Conservation (phyloP, 2,797 vertebrate genomes). For the Paratrypauchen microcephalus region DNA sequence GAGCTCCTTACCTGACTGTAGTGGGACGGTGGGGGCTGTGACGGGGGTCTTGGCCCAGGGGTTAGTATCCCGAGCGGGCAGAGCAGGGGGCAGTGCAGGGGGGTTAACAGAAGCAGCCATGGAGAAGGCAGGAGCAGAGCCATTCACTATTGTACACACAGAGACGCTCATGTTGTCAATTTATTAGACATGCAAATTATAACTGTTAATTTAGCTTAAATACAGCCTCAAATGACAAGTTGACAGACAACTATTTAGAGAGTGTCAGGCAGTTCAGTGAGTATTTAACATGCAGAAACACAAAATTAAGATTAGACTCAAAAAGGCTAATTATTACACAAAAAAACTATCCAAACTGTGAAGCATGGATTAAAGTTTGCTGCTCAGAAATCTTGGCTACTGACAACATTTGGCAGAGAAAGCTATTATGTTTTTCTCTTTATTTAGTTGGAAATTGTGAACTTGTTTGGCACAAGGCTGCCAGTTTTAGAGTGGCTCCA, state of each 20-base stretch:
- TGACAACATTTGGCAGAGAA: background rate
- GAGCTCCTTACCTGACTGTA: constrained; percentile 79
- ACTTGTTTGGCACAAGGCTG: background rate
- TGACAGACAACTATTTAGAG: constrained; percentile 2
- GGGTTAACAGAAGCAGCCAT: constrained; percentile 79
- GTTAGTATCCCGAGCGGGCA: constrained; percentile 97
- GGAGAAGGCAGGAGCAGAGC: constrained; percentile 86
- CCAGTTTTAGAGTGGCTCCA: background rate
- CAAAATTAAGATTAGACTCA: background rate
- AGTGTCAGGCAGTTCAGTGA: background rate
- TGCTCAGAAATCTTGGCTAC: constrained; percentile 11
- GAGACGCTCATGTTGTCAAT: constrained; percentile 41
- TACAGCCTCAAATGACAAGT: constrained; percentile 16
- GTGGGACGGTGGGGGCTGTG: constrained; percentile 62
- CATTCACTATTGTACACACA: constrained; percentile 90
- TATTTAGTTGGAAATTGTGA: background rate
- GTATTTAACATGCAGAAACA: background rate
- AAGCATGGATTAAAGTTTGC: background rate
- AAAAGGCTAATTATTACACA: constrained; percentile 5
- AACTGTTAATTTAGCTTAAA: constrained; percentile 22
- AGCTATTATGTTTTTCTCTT: background rate
- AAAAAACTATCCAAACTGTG: constrained; percentile 7
- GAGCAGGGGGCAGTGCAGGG: constrained; percentile 76
- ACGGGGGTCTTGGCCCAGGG: constrained; percentile 91
- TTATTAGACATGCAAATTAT: constrained; percentile 38